phyloP scores from a whole-genome alignment of 1,140 invertebrate species.

The Macrocentrus cingulum region DNA sequence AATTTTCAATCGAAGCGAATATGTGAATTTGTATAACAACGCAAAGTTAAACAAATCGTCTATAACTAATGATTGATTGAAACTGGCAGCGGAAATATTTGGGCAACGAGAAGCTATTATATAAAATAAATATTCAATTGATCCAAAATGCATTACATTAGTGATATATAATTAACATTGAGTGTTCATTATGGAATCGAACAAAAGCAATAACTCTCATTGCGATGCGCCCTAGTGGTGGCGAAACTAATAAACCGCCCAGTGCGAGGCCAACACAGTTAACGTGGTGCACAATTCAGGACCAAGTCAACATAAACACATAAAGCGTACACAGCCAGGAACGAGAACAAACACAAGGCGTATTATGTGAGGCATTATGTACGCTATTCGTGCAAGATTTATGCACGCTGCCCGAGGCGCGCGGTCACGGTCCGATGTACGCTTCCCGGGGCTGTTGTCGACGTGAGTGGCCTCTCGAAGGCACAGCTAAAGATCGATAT shows the following conservation, averaged over 20 bases:
- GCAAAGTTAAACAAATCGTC: too few relatives aligned
- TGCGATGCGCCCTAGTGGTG: background rate
- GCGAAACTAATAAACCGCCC: constrained; percentile 8
- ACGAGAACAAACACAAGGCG: constrained; percentile 16
- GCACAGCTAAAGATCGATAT: too few relatives aligned
- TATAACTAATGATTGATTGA: too few relatives aligned
- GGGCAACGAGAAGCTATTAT: too few relatives aligned
- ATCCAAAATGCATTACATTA: too few relatives aligned
- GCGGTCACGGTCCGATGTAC: constrained; percentile 7
- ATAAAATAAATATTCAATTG: too few relatives aligned
- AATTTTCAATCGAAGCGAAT: too few relatives aligned
- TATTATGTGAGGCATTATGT: constrained; percentile 21
- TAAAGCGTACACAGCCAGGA: background rate
- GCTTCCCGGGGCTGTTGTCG: background rate
- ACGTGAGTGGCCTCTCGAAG: too few relatives aligned
- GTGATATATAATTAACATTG: too few relatives aligned
- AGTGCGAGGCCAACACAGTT: background rate
- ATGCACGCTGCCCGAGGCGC: constrained; percentile 8
- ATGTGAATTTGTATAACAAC: too few relatives aligned
- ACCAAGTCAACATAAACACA: constrained; percentile 8
- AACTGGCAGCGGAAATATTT: too few relatives aligned
- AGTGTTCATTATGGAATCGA: too few relatives aligned
- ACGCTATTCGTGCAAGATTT: constrained; percentile 12
- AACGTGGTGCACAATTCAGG: constrained; percentile 1
- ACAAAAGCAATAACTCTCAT: constrained; percentile 11